Evolutionary conservation across 2,888 invertebrate species (phyloP).

Genomic region (Cancer borealis): DNA sequence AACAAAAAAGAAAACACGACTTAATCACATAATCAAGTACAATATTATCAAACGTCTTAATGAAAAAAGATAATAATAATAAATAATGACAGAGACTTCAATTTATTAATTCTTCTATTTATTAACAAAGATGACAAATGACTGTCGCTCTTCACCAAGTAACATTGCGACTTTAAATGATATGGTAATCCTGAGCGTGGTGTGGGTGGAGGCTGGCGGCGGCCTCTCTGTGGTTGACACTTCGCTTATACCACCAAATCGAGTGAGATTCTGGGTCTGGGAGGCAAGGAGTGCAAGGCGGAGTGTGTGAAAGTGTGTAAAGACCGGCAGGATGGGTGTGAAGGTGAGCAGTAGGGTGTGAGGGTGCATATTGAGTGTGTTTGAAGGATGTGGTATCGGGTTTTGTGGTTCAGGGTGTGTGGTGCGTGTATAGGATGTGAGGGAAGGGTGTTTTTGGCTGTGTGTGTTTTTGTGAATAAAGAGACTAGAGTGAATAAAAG

Average conservation of each 20-base stretch:
- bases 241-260: neutral
- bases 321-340: no score
- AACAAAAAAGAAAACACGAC: neutral
- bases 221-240: neutral
- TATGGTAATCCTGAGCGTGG: neutral
- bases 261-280: neutral
- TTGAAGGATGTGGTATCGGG: neutral
- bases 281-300: neutral
- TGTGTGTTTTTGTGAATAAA: neutral
- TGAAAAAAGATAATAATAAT: neutral
- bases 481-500: no score
- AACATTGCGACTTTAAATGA: neutral
- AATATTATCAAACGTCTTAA: neutral
- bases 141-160: neutral
- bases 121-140: neutral
- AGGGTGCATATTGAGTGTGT: neutral
- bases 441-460: no score
- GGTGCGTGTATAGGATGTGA: neutral
- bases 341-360: neutral
- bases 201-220: slow-evolving; percentile 5
- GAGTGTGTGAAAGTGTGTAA: neutral
- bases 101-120: neutral
- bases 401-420: neutral
- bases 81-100: neutral
- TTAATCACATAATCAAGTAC: neutral